Evolutionary conservation across 2,797 vertebrate genomes (phyloP).

Genomic region (Harpagifer antarcticus): DNA sequence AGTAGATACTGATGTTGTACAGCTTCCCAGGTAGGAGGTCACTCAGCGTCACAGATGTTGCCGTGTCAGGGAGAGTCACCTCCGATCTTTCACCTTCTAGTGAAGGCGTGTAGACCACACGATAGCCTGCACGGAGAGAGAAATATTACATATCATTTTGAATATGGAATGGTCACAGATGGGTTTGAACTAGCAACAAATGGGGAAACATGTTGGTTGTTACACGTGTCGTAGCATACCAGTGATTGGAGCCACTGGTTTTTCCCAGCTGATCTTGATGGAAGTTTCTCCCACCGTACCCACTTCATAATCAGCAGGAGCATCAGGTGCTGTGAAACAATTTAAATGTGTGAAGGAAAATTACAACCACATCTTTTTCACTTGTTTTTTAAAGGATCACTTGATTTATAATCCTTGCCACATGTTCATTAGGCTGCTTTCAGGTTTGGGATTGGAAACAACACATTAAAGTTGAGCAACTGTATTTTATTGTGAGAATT

Average conservation of each 20-base stretch:
- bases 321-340: slow-evolving; percentile 90
- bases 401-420: slow-evolving; percentile 12
- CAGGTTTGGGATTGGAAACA: slow-evolving; percentile 10
- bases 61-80: slow-evolving; percentile 92
- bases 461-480: slow-evolving; percentile 9
- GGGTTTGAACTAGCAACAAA: not conserved
- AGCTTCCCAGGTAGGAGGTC: slow-evolving; percentile 92
- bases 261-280: slow-evolving; percentile 93
- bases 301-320: slow-evolving; percentile 88
- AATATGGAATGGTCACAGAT: not conserved
- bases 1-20: slow-evolving; percentile 98
- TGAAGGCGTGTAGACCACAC: slow-evolving; percentile 92
- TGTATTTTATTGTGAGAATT: not conserved
- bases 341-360: not conserved
- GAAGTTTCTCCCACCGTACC: slow-evolving; percentile 92
- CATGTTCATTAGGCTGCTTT: not conserved
- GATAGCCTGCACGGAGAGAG: slow-evolving; percentile 87
- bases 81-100: slow-evolving; percentile 95
- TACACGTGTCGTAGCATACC: slow-evolving; percentile 78
- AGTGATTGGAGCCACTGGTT: slow-evolving; percentile 96
- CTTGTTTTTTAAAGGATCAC: not conserved
- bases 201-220: not conserved
- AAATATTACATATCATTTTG: not conserved
- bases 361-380: not conserved
- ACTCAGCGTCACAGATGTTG: slow-evolving; percentile 93